Conservation (phyloP, 2,113 vertebrate genomes). For the Seriola quinqueradiata region DNA sequence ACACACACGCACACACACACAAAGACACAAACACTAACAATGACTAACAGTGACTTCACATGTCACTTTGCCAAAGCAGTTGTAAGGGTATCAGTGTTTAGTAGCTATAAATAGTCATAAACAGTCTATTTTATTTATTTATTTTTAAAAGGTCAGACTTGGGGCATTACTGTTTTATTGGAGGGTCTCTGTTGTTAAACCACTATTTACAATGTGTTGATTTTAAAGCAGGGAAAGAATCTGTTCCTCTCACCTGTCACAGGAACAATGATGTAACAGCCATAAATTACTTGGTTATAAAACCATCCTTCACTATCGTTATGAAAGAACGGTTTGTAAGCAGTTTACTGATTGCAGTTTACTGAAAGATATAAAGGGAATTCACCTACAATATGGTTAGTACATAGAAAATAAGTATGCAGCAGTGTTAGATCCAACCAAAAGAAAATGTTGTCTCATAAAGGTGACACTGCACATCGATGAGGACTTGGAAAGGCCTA, state of each 20-base stretch:
- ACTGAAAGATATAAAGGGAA: background rate
- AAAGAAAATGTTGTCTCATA: no score
- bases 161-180: slow-evolving; percentile 19
- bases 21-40: slow-evolving; percentile 19
- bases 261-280: slow-evolving; percentile 24
- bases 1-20: background rate
- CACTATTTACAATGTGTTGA: slow-evolving; percentile 48
- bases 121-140: background rate
- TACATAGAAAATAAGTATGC: background rate
- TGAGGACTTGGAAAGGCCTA: background rate
- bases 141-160: background rate
- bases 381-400: background rate
- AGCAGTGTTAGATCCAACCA: background rate
- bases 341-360: background rate
- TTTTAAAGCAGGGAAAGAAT: slow-evolving; percentile 20
- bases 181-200: slow-evolving; percentile 29
- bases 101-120: background rate
- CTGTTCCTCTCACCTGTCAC: slow-evolving; percentile 41
- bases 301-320: slow-evolving; percentile 3
- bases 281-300: slow-evolving; percentile 22
- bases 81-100: background rate
- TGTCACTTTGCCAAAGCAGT: background rate
- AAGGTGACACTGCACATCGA: background rate
- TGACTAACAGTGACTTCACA: background rate
- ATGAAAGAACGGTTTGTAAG: slow-evolving; percentile 8